Evolutionary conservation across 2,113 vertebrate species (phyloP).

Genomic region (Nannospalax galili): DNA sequence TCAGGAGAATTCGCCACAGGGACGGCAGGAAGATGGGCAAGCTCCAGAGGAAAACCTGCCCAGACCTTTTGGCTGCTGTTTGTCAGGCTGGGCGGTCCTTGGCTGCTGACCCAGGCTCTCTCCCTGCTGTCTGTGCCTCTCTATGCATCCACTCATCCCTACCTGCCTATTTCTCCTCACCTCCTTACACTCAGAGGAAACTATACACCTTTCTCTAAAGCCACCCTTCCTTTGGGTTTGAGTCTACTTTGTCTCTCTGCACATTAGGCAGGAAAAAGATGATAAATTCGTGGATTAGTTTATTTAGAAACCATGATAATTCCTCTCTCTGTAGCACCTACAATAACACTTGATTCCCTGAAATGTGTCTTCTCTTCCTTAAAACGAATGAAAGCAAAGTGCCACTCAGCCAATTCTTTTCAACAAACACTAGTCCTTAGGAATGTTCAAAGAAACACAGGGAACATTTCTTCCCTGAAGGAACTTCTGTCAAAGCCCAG

Average conservation of each 20-base stretch:
- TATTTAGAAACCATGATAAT: background rate
- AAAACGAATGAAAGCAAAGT: constrained; percentile 36
- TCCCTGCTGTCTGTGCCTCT: background rate
- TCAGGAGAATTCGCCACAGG: no score
- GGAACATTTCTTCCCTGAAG: background rate
- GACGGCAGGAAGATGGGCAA: background rate
- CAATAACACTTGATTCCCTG: background rate
- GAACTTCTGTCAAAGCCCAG: no score
- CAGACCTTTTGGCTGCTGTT: no score
- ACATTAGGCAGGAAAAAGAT: background rate
- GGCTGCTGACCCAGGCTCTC: background rate
- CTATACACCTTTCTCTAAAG: background rate
- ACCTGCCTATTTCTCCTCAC: background rate
- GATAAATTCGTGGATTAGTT: background rate
- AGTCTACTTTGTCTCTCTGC: background rate
- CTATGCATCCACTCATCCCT: background rate
- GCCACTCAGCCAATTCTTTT: background rate
- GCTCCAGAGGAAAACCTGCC: background rate
- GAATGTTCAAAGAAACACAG: background rate
- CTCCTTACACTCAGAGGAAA: background rate
- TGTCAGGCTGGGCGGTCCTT: background rate
- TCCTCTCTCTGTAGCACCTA: background rate
- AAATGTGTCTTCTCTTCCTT: background rate
- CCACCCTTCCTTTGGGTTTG: background rate
- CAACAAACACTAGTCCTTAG: background rate